Evolutionary conservation across 2,113 vertebrate species (phyloP), one percentile per base, ranked within the genome.

Genomic region (Archocentrus centrarchus): DNA sequence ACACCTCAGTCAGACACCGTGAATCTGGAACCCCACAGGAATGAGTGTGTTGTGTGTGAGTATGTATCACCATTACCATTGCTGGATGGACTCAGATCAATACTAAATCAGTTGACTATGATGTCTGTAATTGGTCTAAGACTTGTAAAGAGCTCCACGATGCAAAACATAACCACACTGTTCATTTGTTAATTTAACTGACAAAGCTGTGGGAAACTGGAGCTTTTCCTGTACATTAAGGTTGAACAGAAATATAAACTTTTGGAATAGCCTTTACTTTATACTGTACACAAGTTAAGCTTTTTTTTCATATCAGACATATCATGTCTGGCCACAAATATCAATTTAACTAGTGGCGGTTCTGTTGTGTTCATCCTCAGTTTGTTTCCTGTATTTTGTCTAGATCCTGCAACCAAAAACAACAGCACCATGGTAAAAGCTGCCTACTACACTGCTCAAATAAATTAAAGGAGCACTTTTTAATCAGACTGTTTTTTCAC

Each of bases 11-110:
- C 0, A 27, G 80, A 88, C 64, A 70, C 50, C 1, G 22, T 79
- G 77, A 85, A 83, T 62, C 81, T 55, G 77, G 44, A 68, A 64
- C 66, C 39, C 81, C 66, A 86, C 62, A 85, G 81, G 83, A 85
- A 35, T 68, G 80, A 47, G 22, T 35, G 44, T 30, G 75, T 47
- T 44, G 44, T 44, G n/a, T 44, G 75, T 37, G 47, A 50, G 18
- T 55, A 55, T 55, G 50, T 15, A 59, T 61, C 62, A 55, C 3
- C 15, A 27, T 50, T 78, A 37, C 66, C 77, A 77, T n/a, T 32
- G 32, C 59, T 55, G n/a, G 13, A 61, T 68, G 35, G 24, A 47
- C 61, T 50, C 73, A 35, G 77, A 82, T 80, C 22, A 77, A 66
- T 27, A 55, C 32, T 55, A 2, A 59, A 59, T 35, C 27, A 39